These are phyloP conservation scores for Synanthedon andrenaeformis DNA, from an alignment of 2,888 invertebrate genomes.

Conservation along the genomic window DNA sequence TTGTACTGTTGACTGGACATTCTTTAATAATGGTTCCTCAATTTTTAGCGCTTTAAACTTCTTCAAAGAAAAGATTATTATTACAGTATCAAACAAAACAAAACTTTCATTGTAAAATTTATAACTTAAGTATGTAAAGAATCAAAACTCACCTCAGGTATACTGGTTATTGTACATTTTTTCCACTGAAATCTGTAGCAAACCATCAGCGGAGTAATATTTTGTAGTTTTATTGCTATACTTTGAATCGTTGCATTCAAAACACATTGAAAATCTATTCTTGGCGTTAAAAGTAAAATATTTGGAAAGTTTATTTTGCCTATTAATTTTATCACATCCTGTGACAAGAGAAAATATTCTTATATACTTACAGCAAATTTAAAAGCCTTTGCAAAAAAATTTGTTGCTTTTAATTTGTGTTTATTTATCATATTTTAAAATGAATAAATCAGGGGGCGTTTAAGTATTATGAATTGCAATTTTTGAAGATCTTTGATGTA, in stretches of 20 bases:
- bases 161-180: constrained; percentile 28
- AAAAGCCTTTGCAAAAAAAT: neutral
- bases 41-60: too few species aligned
- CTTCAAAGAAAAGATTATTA: too few species aligned
- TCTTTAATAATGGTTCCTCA: too few species aligned
- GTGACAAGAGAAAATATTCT: constrained; percentile 15
- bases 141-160: constrained; percentile 16
- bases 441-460: too few species aligned
- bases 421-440: neutral
- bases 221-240: constrained; percentile 52
- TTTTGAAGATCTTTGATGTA: too few species aligned
- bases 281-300: constrained; percentile 64
- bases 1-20: too few species aligned
- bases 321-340: constrained; percentile 74
- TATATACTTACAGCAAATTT: too few species aligned
- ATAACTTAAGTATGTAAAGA: too few species aligned
- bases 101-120: too few species aligned
- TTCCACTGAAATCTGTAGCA: constrained; percentile 53
- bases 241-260: constrained; percentile 46
- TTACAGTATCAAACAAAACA: too few species aligned
- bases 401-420: neutral
- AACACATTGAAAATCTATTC: constrained; percentile 74
- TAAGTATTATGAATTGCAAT: too few species aligned
- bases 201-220: constrained; percentile 46
- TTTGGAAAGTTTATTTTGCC: constrained; percentile 79